Percentiles rank a stretch among this genome's conserved stretches.
phyloP scores from a whole-genome alignment of 2,113 vertebrate species.

The Brachyistius frenatus region DNA sequence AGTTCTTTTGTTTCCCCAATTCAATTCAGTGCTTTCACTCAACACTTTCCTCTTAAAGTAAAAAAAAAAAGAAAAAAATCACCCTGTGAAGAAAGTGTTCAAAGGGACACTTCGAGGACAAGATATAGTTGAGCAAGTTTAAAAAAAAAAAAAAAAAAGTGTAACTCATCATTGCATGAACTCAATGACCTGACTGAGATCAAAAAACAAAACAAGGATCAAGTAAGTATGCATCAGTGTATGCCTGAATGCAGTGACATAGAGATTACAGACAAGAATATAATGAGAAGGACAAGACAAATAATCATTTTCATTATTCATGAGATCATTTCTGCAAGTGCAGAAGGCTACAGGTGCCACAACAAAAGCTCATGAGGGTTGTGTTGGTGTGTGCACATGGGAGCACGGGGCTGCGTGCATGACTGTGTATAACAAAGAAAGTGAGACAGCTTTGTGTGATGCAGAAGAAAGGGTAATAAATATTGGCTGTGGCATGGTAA shows the following conservation, averaged over 20 bases:
- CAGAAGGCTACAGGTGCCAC: constrained; percentile 13
- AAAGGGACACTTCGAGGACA: not conserved
- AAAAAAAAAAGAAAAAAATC: constrained; percentile 8
- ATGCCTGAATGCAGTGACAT: no score
- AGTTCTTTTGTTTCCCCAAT: not conserved
- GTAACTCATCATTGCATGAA: constrained; percentile 19
- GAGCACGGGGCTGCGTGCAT: constrained; percentile 3
- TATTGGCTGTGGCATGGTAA: constrained; percentile 40
- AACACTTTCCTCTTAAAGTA: constrained; percentile 29
- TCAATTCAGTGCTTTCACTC: not conserved
- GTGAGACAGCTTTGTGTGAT: constrained; percentile 17
- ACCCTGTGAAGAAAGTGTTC: not conserved
- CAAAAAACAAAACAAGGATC: not conserved
- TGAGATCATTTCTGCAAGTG: not conserved
- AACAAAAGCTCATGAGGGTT: not conserved
- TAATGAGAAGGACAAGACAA: not conserved
- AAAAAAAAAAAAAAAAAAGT: not conserved
- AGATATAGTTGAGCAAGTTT: not conserved
- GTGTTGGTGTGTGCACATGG: not conserved
- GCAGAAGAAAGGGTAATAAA: constrained; percentile 55
- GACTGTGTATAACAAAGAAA: constrained; percentile 12
- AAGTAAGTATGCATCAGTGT: not conserved
- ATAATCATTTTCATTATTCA: constrained; percentile 17
- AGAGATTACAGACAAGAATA: no score
- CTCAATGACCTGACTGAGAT: constrained; percentile 11